A percentile compares a stretch with the other conserved stretches of the same genome.
Evolutionary conservation across 2,113 vertebrate species (phyloP).

Genomic region (Pangasianodon gigas): DNA sequence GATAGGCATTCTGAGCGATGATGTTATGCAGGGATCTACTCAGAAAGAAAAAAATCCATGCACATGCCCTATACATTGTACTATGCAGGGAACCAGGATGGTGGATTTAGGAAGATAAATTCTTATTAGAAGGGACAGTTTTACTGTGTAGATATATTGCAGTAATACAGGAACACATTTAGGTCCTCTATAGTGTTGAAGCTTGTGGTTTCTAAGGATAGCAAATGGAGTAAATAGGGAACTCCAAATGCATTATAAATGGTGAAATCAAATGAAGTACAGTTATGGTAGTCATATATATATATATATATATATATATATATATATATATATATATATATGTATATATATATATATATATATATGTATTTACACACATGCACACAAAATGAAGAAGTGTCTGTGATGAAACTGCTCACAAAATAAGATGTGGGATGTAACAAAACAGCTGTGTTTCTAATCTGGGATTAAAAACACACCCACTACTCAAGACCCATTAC

Average conservation of each 20-base stretch:
- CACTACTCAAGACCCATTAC: slow-evolving; percentile 27
- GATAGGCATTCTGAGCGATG: not conserved
- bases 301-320: no score
- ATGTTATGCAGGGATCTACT: not conserved
- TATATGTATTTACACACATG: no score
- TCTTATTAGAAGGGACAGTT: not conserved
- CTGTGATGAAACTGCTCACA: not conserved
- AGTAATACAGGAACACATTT: not conserved
- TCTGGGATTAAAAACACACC: slow-evolving; percentile 27
- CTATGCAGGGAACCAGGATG: not conserved
- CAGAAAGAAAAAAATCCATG: not conserved
- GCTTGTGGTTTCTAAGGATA: not conserved
- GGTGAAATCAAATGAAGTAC: slow-evolving; percentile 5
- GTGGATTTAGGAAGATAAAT: not conserved
- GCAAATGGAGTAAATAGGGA: not conserved
- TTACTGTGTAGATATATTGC: not conserved
- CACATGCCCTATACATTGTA: not conserved
- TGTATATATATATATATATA: no score
- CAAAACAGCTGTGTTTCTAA: slow-evolving; percentile 25
- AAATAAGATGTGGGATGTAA: not conserved
- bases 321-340: no score
- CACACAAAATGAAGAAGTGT: not conserved
- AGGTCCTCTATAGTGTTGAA: not conserved
- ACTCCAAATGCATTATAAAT: not conserved
- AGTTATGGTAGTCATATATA: no score